Base-by-base conservation (phyloP, 2,888 invertebrate genomes). In the Deilephila elpenor region DNA sequence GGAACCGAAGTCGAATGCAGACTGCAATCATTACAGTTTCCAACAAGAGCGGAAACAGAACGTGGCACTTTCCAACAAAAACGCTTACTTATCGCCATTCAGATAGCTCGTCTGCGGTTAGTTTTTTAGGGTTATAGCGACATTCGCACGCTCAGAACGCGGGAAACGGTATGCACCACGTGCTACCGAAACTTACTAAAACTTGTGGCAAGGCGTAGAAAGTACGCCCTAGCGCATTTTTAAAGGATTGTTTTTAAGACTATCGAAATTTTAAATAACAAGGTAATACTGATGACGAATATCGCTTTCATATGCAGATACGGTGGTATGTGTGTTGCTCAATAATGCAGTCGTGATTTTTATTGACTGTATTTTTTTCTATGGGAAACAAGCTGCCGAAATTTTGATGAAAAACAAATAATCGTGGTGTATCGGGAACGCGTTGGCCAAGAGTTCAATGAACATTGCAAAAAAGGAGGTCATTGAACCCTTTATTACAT, bases 361-460 rank as follows among this genome's bases (percentile, higher is more conserved):
- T 51, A 44, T 7, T 20, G 14, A 20, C 5, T 17, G 19, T 34
- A 17, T 17, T 14, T 5, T 44, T 51, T 20, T 25, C 5, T 6
- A 62, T 37, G 34, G 29, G 29, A 78, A 80, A 79, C 78, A 82
- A 76, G 75, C 80, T 82, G 80, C 77, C 78, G 82, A 77, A 83
- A 81, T 80, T 79, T 79, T 78, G 81, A 74, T 77, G 75, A 74
- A 79, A 80, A 82, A 84, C 79, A 77, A 78, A 77, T 79, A 80
- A 83, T 81, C 80, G 82, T 83, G 80, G 79, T 84, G 82, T 83
- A 86, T 83, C 83, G 80, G 83, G 86, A 91, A 87, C 91, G 87
- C 87, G 90, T 86, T 89, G 91, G 90, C 88, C 90, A 83, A 86
- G 87, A 85, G 94, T 91, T 93, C 93, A 90, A 84, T 86, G 93